phyloP scores from a whole-genome alignment of 1,140 invertebrate species.

The Pogonognathellus flavescens region DNA sequence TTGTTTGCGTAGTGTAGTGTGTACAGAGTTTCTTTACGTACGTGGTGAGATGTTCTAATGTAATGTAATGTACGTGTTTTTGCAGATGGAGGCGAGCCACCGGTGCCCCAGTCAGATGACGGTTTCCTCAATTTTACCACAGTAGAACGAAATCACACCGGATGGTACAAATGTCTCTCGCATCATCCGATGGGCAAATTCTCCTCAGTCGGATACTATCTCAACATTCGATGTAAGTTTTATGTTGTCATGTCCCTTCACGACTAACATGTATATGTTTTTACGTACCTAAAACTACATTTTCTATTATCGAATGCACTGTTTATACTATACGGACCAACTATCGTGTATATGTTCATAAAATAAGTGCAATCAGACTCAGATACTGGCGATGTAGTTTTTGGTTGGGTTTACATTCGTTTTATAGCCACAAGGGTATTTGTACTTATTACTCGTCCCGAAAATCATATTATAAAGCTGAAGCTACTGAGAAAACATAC shows the following conservation, averaged over 20 bases:
- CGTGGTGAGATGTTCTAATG: conserved; percentile 45
- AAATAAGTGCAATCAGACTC: not conserved
- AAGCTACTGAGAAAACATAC: too few species aligned
- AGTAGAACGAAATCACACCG: conserved; percentile 81
- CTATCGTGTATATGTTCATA: not conserved
- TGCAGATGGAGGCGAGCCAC: conserved; percentile 75
- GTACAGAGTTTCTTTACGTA: not conserved
- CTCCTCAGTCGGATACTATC: conserved; percentile 89
- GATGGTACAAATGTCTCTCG: conserved; percentile 91
- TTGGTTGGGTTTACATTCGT: conserved; percentile 18
- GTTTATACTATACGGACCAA: too few species aligned
- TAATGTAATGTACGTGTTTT: conserved; percentile 64
- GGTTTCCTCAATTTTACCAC: conserved; percentile 86
- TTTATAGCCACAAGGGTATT: conserved; percentile 41
- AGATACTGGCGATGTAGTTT: not conserved
- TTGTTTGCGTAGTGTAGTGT: not conserved
- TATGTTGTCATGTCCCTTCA: conserved; percentile 36
- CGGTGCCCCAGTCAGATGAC: conserved; percentile 77
- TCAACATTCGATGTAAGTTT: conserved; percentile 87
- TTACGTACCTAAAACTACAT: too few species aligned
- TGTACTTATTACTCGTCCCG: not conserved
- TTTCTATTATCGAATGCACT: too few species aligned
- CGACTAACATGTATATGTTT: not conserved
- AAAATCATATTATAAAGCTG: too few species aligned
- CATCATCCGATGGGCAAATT: conserved; percentile 85